Percentiles rank a stretch among this genome's conserved stretches.
These are phyloP conservation scores for Podocnemis expansa DNA, from an alignment of 2,113 vertebrate genomes.

Conservation along the genomic window DNA sequence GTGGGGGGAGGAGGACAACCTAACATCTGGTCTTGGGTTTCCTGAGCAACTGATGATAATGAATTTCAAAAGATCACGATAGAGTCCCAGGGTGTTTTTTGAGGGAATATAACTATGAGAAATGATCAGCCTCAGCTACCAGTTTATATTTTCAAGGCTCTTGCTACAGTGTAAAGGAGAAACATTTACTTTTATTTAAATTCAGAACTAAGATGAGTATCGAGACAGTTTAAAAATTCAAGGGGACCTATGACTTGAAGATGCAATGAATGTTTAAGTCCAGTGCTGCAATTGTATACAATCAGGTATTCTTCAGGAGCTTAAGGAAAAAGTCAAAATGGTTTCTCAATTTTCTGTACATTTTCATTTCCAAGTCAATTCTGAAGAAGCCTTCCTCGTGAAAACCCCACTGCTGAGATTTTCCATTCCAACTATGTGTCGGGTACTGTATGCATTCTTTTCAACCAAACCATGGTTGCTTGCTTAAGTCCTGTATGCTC, in stretches of 20 bases:
- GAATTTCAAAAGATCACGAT: accelerated
- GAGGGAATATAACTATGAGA: background rate
- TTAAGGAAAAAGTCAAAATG: background rate
- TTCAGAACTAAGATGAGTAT: background rate
- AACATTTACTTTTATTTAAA: background rate
- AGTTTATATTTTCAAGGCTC: background rate
- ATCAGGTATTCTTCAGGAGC: background rate
- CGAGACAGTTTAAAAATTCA: background rate
- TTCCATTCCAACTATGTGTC: background rate
- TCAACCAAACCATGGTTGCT: background rate
- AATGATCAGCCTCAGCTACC: background rate
- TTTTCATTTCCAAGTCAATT: background rate
- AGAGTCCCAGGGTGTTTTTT: background rate
- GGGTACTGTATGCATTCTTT: background rate
- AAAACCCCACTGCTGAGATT: background rate
- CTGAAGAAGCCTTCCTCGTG: background rate
- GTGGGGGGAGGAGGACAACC: too few species aligned
- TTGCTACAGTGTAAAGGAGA: background rate
- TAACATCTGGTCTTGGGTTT: background rate
- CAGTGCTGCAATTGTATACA: background rate
- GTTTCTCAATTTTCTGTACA: background rate
- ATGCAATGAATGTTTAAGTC: background rate
- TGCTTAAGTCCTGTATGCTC: background rate
- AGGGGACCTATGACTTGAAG: background rate
- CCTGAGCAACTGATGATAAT: background rate